Evolutionary conservation across 64 coral and sea anemone genomes (phyloP).

Genomic region (Anthopleura sola): DNA sequence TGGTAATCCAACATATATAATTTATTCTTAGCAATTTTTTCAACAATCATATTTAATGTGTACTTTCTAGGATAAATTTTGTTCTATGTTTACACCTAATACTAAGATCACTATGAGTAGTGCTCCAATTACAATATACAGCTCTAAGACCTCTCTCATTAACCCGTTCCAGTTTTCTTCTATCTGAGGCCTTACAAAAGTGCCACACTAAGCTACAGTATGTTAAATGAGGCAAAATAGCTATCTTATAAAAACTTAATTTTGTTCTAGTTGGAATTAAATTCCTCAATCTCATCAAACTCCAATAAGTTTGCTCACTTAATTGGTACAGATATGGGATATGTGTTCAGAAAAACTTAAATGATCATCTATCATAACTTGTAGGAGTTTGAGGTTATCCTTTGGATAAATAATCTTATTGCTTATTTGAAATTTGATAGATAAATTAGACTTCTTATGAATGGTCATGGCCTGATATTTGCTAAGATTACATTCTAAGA

Average conservation of each 20-base stretch:
- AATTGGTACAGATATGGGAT: conserved; percentile 13
- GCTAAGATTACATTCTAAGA: conserved; percentile 8
- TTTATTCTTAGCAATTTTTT: no score
- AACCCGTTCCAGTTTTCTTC: conserved; percentile 27
- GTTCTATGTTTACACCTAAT: no score
- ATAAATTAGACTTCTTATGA: neutral
- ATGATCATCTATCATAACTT: conserved; percentile 32
- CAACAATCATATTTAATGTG: no score
- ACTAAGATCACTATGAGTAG: neutral
- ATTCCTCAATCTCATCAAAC: conserved; percentile 31
- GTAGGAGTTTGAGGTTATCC: conserved; percentile 5
- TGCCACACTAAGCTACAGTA: conserved; percentile 38
- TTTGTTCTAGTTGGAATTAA: conserved; percentile 14
- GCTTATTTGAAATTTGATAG: neutral
- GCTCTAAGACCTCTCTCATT: conserved; percentile 44
- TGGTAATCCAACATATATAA: no score
- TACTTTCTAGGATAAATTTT: no score
- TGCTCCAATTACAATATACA: neutral
- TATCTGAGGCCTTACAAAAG: conserved; percentile 37
- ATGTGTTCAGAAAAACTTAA: conserved; percentile 40
- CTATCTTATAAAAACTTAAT: conserved; percentile 10
- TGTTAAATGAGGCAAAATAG: conserved; percentile 40
- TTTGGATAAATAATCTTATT: neutral
- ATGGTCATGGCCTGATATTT: conserved; percentile 48
- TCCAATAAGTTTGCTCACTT: conserved; percentile 11